Evolutionary conservation across 2,888 invertebrate species (phyloP), one percentile per base, ranked within the genome.

Genomic region (Ochropleura plecta): DNA sequence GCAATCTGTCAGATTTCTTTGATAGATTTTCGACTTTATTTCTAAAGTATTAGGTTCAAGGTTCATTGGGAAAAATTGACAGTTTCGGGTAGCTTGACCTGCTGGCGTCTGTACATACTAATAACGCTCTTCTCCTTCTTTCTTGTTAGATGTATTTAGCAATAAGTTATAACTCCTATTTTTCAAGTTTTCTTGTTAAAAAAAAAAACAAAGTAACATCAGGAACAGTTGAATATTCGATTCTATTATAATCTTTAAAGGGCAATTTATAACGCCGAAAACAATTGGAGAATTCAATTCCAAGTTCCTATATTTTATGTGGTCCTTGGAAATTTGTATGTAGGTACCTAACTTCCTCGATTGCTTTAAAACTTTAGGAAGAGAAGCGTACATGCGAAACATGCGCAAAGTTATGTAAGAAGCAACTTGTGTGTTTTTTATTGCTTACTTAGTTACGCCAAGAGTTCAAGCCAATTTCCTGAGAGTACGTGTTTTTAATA

Each of bases 341-440:
- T n/a, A n/a, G n/a, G n/a, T 49, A 79, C 20, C 44, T 40, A 84
- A 80, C 73, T 84, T 74, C n/a, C n/a, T 46, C 30, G 40, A 70
- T 65, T 68, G 55, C 42, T 65, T 73, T 71, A 18, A 57, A 70
- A 73, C 60, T 65, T 67, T n/a, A 40, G 64, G n/a, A 66, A 63
- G 70, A n/a, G 66, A 65, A 57, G 59, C 64, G 70, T 44, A 73
- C 59, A 83, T 79, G 63, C 48, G 20, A 48, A 69, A 71, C 55
- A 77, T 57, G 67, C 51, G 49, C 63, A 10, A 70, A 70, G 30
- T 73, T 67, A 67, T 70, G 69, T 51, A 46, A n/a, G 60, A 40
- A 79, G 70, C 30, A 60, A 51, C 64, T 60, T 73, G 60, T 49
- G 49, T 68, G 59, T 64, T 74, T 64, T 30, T 73, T 67, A 73